Percentiles rank a stretch among this genome's conserved stretches.
Conservation (phyloP, 2,888 invertebrate genomes). For the Euzophera pinguis region DNA sequence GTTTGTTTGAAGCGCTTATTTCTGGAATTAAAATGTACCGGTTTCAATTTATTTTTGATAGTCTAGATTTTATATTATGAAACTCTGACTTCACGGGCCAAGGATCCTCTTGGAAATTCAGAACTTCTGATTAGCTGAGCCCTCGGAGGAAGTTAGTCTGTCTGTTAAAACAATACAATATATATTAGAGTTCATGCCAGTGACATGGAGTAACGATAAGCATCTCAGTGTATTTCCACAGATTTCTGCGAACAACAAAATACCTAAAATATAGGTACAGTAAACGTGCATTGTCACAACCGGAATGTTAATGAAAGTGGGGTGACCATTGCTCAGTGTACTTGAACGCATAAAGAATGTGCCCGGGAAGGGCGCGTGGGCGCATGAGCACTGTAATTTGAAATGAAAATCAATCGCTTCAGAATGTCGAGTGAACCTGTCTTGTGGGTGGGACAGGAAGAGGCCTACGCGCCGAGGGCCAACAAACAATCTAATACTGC, state of each 20-base stretch:
- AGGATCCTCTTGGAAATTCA: no score
- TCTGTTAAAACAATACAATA: no score
- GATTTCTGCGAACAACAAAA: background rate
- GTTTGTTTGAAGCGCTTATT: no score
- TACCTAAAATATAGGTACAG: background rate
- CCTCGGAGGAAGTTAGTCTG: no score
- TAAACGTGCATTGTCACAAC: slow-evolving; percentile 13
- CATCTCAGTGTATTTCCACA: background rate
- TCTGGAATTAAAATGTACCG: no score
- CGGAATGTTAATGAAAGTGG: slow-evolving; percentile 37
- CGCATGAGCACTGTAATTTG: slow-evolving; percentile 57
- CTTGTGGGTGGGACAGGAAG: slow-evolving; percentile 57
- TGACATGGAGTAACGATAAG: background rate
- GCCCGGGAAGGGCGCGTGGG: slow-evolving; percentile 57
- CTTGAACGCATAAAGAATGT: slow-evolving; percentile 57
- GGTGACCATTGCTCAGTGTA: slow-evolving; percentile 44
- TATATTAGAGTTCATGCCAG: background rate
- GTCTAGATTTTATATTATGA: no score
- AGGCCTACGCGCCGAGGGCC: slow-evolving; percentile 45
- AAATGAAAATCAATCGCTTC: slow-evolving; percentile 72
- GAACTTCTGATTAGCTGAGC: no score
- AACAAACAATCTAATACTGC: slow-evolving; percentile 43
- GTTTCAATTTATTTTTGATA: no score
- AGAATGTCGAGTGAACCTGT: slow-evolving; percentile 61
- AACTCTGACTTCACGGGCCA: no score